These are phyloP conservation scores for Myanophis thanlyinensis DNA, from an alignment of 2,113 vertebrate species.

Conservation along the genomic window DNA sequence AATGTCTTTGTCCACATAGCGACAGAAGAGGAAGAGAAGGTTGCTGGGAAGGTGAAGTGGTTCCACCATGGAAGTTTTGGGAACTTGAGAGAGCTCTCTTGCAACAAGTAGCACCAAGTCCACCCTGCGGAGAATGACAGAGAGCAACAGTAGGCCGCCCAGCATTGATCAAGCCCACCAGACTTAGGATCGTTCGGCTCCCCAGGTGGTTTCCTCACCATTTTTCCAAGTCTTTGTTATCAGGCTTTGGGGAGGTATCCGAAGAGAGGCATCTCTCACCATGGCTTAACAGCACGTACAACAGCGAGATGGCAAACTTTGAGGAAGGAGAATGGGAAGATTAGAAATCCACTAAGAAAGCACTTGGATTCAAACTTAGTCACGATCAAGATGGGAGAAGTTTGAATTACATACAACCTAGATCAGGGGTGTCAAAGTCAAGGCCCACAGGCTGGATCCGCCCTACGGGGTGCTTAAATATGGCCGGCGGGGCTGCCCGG, in stretches of 20 bases:
- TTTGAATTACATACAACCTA: background rate
- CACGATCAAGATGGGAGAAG: background rate
- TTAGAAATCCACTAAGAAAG: background rate
- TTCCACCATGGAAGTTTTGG: constrained; percentile 80
- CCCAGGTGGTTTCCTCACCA: constrained; percentile 74
- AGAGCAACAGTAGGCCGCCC: background rate
- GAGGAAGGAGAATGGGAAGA: background rate
- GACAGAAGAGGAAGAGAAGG: constrained; percentile 89
- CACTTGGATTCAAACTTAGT: background rate
- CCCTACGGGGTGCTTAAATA: too few relatives aligned
- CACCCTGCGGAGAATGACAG: constrained; percentile 71
- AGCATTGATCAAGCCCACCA: background rate
- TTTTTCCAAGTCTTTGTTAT: constrained; percentile 77
- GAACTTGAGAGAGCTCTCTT: constrained; percentile 81
- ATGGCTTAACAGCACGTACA: constrained; percentile 89
- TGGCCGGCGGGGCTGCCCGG: too few relatives aligned
- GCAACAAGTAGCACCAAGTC: constrained; percentile 87
- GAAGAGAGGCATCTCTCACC: constrained; percentile 87
- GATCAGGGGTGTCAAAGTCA: too few relatives aligned
- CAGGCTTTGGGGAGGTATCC: constrained; percentile 71
- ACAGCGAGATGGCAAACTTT: constrained; percentile 94
- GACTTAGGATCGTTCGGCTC: fast-evolving
- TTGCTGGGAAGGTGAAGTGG: constrained; percentile 89
- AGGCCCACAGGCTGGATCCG: too few relatives aligned
- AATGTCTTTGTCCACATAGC: constrained; percentile 89